phyloP scores from a whole-genome alignment of 1,140 invertebrate species.

The Pogonognathellus flavescens region DNA sequence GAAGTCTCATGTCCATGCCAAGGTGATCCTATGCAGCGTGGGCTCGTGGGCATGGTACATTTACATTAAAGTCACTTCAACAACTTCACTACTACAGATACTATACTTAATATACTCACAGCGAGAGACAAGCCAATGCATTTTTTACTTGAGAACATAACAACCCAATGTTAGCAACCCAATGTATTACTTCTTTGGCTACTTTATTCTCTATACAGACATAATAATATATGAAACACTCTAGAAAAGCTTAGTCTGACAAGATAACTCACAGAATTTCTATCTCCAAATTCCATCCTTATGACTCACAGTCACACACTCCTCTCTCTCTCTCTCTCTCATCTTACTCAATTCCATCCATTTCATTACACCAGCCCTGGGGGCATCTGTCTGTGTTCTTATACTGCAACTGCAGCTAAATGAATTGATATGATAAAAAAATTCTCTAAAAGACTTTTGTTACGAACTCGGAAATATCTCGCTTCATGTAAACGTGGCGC shows the following conservation, averaged over 20 bases:
- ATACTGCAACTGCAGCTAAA: background rate
- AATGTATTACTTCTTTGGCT: background rate
- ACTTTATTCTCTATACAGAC: background rate
- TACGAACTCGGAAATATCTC: background rate
- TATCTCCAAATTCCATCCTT: constrained; percentile 40
- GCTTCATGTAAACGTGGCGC: background rate
- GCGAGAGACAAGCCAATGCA: constrained; percentile 11
- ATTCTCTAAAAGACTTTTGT: background rate
- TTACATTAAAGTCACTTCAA: constrained; percentile 16
- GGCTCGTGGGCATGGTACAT: constrained; percentile 25
- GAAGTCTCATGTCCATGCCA: constrained; percentile 46
- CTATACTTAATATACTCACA: constrained; percentile 24
- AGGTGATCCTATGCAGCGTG: constrained; percentile 34
- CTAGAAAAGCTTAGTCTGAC: constrained; percentile 22
- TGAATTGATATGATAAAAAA: constrained; percentile 14
- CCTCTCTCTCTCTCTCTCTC: too few relatives aligned
- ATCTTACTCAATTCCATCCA: constrained; percentile 3
- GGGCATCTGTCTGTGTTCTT: background rate
- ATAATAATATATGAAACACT: background rate
- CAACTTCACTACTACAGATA: background rate
- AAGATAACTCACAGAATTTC: constrained; percentile 31
- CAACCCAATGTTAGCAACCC: background rate
- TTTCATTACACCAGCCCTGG: background rate
- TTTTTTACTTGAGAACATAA: background rate
- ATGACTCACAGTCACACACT: constrained; percentile 45